Conservation (phyloP, 2,797 vertebrate species). For the Schizothorax lantsangensis region DNA sequence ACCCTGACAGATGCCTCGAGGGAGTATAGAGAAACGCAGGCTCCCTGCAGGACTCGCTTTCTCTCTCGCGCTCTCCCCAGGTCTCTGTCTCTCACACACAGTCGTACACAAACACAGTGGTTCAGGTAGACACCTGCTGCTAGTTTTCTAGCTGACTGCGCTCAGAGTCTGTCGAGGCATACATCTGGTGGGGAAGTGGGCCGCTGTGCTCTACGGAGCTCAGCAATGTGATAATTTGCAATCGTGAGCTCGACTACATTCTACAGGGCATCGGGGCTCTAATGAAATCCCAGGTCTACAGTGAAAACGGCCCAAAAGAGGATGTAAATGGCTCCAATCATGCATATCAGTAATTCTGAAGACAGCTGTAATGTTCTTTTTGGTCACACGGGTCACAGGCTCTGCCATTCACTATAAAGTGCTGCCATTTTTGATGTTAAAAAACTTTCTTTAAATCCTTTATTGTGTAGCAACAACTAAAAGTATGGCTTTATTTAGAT, state of each 20-base stretch:
- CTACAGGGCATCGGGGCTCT: constrained; percentile 14
- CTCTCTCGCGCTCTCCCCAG: not conserved
- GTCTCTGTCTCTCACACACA: constrained; percentile 11
- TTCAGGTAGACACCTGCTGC: constrained; percentile 49
- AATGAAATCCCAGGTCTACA: constrained; percentile 33
- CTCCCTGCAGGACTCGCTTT: constrained; percentile 8
- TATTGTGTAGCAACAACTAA: not conserved
- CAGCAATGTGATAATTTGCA: constrained; percentile 13
- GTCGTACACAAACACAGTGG: constrained; percentile 33
- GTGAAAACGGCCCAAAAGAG: constrained; percentile 4
- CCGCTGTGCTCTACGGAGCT: constrained; percentile 11
- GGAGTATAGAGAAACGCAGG: not conserved
- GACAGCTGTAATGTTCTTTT: not conserved
- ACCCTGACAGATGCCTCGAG: constrained; percentile 15
- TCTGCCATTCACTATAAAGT: not conserved
- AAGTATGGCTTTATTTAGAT: not conserved
- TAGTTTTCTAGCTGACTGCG: constrained; percentile 35
- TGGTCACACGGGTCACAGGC: not conserved
- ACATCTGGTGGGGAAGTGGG: constrained; percentile 49
- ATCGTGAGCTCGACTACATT: constrained; percentile 8
- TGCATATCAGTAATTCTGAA: not conserved
- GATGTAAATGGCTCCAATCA: constrained; percentile 1
- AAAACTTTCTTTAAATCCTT: not conserved
- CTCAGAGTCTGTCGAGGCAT: constrained; percentile 33
- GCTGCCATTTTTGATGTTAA: not conserved